Conservation (phyloP, 2,888 invertebrate genomes). For the Leptarthrus brevirostris region DNA sequence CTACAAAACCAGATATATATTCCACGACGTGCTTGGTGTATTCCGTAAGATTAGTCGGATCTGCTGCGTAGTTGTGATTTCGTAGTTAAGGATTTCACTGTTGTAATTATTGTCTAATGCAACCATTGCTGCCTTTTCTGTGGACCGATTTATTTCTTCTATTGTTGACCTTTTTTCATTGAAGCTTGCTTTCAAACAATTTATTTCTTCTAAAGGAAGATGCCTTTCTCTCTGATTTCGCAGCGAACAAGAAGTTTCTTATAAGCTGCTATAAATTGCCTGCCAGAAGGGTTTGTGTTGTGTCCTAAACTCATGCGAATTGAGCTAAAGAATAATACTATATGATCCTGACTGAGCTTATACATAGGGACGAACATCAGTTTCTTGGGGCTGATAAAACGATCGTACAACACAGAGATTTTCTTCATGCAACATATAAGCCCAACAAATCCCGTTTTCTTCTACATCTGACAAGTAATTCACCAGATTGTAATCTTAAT, state of each 20-base stretch:
- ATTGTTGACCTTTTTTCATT: background rate
- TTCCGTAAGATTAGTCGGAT: background rate
- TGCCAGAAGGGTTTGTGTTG: constrained; percentile 53
- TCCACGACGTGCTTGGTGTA: background rate
- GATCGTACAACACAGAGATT: background rate
- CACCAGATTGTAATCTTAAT: constrained; percentile 6
- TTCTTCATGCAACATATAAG: constrained; percentile 48
- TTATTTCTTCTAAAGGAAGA: background rate
- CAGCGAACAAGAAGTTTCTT: constrained; percentile 53
- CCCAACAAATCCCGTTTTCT: constrained; percentile 53
- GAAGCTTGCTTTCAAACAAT: background rate
- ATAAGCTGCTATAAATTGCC: constrained; percentile 23
- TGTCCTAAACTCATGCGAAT: constrained; percentile 53
- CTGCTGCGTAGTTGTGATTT: background rate
- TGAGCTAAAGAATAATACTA: constrained; percentile 55
- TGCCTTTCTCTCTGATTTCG: constrained; percentile 24
- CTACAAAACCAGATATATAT: constrained; percentile 7
- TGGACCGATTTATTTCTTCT: background rate
- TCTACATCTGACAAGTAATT: background rate
- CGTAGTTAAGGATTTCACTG: background rate
- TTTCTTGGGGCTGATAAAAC: constrained; percentile 11
- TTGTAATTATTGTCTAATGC: background rate
- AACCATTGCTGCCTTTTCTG: background rate
- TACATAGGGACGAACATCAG: constrained; percentile 54
- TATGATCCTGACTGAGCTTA: constrained; percentile 56